phyloP scores from a whole-genome alignment of 2,888 invertebrate species.

The Leptinotarsa haldemani region DNA sequence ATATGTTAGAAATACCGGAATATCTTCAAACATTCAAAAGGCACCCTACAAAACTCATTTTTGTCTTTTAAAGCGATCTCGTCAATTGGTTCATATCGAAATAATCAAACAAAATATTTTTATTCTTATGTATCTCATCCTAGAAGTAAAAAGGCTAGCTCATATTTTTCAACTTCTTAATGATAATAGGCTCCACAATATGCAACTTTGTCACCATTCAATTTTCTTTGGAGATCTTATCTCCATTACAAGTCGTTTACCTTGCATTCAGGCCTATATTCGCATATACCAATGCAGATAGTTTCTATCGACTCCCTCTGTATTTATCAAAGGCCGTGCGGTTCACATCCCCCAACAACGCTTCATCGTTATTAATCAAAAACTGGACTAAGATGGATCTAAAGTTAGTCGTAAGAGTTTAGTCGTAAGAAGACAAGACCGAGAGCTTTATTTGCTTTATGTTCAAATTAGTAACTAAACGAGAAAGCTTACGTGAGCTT shows the following conservation, averaged over 20 bases:
- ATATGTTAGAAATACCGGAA: too few relatives aligned
- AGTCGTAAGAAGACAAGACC: conserved; percentile 55
- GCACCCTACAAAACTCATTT: too few relatives aligned
- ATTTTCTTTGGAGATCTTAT: too few relatives aligned
- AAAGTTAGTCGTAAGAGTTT: conserved; percentile 54
- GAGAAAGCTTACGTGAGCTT: conserved; percentile 60
- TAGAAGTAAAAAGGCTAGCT: too few relatives aligned
- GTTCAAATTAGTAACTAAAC: conserved; percentile 60
- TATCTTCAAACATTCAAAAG: too few relatives aligned
- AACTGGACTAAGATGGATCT: conserved; percentile 53
- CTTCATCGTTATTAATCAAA: conserved; percentile 27
- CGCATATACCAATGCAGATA: not conserved
- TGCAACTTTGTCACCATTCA: too few relatives aligned
- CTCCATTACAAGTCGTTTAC: not conserved
- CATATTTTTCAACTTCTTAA: too few relatives aligned
- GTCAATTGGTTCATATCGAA: too few relatives aligned
- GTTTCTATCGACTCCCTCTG: not conserved
- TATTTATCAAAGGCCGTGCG: not conserved
- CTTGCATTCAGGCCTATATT: not conserved
- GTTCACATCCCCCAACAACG: conserved; percentile 1
- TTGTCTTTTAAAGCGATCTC: too few relatives aligned
- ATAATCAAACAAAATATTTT: too few relatives aligned
- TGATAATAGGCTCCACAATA: too few relatives aligned
- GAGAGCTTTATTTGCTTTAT: conserved; percentile 58
- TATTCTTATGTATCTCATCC: too few relatives aligned